Evolutionary conservation across 2,113 vertebrate species (phyloP).

Genomic region (Capra hircus): DNA sequence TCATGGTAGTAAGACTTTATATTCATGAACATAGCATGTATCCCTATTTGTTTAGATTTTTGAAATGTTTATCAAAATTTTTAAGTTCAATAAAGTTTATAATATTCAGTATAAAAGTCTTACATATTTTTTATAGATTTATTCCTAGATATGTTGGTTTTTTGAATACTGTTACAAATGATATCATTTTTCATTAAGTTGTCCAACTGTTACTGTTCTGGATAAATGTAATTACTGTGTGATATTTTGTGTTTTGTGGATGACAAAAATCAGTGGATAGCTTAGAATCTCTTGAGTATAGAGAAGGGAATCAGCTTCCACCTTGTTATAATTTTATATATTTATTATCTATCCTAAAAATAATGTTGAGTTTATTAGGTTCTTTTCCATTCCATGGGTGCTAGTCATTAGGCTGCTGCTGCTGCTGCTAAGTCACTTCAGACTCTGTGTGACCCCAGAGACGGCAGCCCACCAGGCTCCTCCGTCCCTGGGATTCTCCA

Average conservation of each 20-base stretch:
- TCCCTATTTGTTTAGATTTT: background rate
- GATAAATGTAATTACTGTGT: background rate
- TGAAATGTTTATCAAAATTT: background rate
- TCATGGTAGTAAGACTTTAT: background rate
- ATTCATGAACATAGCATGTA: background rate
- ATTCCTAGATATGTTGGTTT: constrained; percentile 14
- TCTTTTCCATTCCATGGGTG: background rate
- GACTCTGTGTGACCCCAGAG: too few species aligned
- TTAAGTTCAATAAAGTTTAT: background rate
- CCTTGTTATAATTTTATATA: background rate
- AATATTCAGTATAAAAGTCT: background rate
- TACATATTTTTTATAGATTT: background rate
- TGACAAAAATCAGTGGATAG: background rate
- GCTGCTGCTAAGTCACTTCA: too few species aligned
- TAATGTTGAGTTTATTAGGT: background rate
- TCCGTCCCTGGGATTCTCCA: too few species aligned
- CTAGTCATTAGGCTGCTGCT: background rate
- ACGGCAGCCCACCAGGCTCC: too few species aligned
- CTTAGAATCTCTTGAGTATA: background rate
- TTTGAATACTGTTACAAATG: background rate
- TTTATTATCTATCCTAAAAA: background rate
- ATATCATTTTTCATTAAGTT: background rate
- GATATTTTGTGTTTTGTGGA: background rate
- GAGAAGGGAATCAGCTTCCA: background rate
- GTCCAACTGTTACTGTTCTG: background rate